Percentiles rank a stretch among this genome's conserved stretches.
Evolutionary conservation across 2,888 invertebrate species (phyloP).

Genomic region (Chaitophorus viminalis): DNA sequence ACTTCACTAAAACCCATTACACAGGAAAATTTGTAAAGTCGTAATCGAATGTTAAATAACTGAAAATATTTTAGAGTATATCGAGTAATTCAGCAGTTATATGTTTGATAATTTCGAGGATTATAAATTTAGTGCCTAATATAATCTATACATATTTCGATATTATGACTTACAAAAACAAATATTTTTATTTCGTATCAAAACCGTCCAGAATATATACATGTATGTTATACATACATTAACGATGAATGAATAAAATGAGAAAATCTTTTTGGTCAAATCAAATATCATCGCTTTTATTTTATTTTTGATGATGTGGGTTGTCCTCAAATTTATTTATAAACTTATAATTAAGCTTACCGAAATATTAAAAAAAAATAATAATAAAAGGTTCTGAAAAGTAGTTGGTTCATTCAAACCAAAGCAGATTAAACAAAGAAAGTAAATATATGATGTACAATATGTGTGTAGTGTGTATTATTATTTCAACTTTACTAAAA

Average conservation of each 20-base stretch:
- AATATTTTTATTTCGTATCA: no score
- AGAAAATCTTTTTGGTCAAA: background rate
- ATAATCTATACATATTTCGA: no score
- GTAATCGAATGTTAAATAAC: background rate
- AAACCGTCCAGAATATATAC: no score
- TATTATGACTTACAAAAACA: no score
- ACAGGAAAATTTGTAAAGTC: slow-evolving; percentile 6
- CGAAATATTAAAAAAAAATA: slow-evolving; percentile 1
- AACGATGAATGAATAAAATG: background rate
- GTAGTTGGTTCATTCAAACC: background rate
- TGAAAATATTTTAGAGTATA: background rate
- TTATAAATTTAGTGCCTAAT: background rate
- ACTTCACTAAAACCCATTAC: background rate
- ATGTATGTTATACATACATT: no score
- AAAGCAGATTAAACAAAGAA: background rate
- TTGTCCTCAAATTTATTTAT: background rate
- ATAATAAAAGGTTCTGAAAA: background rate
- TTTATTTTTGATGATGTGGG: background rate
- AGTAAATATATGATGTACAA: background rate
- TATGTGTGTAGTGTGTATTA: no score
- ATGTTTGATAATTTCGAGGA: no score
- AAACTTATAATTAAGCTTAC: slow-evolving; percentile 28
- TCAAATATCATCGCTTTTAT: background rate
- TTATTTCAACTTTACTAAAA: no score
- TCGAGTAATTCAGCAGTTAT: background rate